Evolutionary conservation across 2,888 invertebrate species (phyloP), one percentile per base, ranked within the genome.

Genomic region (Rugalucina vietnamica): DNA sequence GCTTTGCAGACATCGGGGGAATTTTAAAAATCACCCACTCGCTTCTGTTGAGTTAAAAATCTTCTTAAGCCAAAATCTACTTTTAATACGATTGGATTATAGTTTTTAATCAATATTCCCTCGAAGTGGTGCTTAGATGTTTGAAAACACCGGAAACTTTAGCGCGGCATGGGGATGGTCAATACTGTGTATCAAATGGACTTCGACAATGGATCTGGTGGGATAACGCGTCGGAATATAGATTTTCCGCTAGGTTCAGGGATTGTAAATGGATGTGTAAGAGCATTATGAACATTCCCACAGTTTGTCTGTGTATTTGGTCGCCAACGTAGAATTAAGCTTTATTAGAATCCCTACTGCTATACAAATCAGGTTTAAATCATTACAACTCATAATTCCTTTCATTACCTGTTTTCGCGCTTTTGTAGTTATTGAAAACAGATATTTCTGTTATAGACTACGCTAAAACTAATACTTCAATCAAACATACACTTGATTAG

Each of bases 381-480:
- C 82, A 85, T 82, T 79, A 85, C 85, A 79, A 74, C 82, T 77
- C 79, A 79, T 85, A 82, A 85, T 76, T 57, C 74, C 73, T 60
- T 74, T 85, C 74, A 82, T 82, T 82, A 82, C 82, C 82, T 85
- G 82, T 77, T 34, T 39, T 29, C 29, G 34, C 74, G 75, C 39
- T 12, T 65, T 65, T 65, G 65, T 65, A 65, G 50, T 54, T 76
- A 54, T 37, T 74, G 74, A 39, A 76, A 34, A 76, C 60, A 60
- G 57, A 76, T 76, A 65, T 60, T 36, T 50, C 60, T 32, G 60
- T 60, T 27, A 87, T 84, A 82, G 84, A 81, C 81, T 70, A 87
- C 87, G 85, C 87, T 79, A 84, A 84, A 84, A 87, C 84, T 84
- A 87, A 82, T 84, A 60, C 84, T 81, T 81, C 84, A 82, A 84